Conservation (phyloP, 1,140 invertebrate genomes). For the Proctacanthus coquilletti region DNA sequence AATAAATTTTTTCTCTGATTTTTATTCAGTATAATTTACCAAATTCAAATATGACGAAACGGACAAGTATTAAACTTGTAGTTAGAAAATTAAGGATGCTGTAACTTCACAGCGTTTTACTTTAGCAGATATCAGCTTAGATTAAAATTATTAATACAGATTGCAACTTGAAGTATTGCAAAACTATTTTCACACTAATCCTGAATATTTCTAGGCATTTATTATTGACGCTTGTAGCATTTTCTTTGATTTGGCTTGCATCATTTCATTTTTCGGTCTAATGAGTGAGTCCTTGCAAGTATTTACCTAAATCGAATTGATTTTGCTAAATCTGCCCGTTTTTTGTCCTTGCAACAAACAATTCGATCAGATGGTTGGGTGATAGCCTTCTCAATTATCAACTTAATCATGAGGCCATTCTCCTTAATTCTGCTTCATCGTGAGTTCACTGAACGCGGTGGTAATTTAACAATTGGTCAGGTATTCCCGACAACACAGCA, state of each 20-base stretch:
- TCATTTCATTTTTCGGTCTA: slow-evolving; percentile 16
- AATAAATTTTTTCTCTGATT: no score
- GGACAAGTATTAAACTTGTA: no score
- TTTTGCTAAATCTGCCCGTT: no score
- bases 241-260: slow-evolving; percentile 26
- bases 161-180: no score
- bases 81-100: no score
- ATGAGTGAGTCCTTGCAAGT: slow-evolving; percentile 32
- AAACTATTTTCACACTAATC: no score
- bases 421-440: slow-evolving; percentile 23
- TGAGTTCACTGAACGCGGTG: slow-evolving; percentile 24
- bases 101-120: no score
- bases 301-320: background rate
- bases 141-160: no score
- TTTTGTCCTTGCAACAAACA: background rate
- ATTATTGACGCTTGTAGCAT: slow-evolving; percentile 25
- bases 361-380: slow-evolving; percentile 27
- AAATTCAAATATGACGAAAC: no score
- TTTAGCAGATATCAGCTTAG: no score
- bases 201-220: slow-evolving; percentile 20
- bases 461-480: slow-evolving; percentile 18
- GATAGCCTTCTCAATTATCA: slow-evolving; percentile 23
- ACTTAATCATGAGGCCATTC: slow-evolving; percentile 20
- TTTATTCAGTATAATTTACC: no score
- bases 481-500: slow-evolving; percentile 26